A percentile compares a stretch with the other conserved stretches of the same genome.
These are phyloP conservation scores for Theretra japonica DNA, from an alignment of 2,888 invertebrate genomes.

Conservation along the genomic window DNA sequence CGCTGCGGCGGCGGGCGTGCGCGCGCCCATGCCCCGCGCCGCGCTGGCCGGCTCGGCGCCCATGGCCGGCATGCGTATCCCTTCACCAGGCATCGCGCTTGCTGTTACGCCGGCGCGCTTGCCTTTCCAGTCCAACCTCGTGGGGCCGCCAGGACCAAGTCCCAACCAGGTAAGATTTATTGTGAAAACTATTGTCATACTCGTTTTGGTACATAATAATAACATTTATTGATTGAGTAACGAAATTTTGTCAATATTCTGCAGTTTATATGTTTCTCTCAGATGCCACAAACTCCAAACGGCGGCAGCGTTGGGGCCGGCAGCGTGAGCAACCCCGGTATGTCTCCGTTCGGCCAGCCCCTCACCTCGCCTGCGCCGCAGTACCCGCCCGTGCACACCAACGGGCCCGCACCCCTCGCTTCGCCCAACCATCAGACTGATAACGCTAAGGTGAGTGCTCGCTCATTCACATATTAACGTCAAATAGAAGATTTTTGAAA, in stretches of 20 bases:
- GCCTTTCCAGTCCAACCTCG: conserved; percentile 86
- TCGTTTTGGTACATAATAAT: too few relatives aligned
- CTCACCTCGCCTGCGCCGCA: conserved; percentile 86
- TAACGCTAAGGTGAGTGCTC: conserved; percentile 69
- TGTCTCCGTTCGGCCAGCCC: conserved; percentile 89
- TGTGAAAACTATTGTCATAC: not conserved
- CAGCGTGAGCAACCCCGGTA: conserved; percentile 81
- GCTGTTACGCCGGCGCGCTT: conserved; percentile 72
- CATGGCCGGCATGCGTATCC: conserved; percentile 86
- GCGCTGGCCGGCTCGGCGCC: conserved; percentile 48
- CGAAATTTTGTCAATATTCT: not conserved
- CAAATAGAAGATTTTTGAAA: too few relatives aligned
- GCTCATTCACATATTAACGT: too few relatives aligned
- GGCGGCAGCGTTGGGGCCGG: conserved; percentile 76
- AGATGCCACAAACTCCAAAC: conserved; percentile 83
- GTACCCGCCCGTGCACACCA: conserved; percentile 84
- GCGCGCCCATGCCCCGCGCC: conserved; percentile 50
- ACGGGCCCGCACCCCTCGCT: conserved; percentile 84
- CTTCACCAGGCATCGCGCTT: conserved; percentile 87
- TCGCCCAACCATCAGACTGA: conserved; percentile 82
- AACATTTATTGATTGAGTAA: too few relatives aligned
- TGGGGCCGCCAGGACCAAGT: conserved; percentile 91
- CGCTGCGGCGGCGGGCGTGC: conserved; percentile 50
- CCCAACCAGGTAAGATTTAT: conserved; percentile 84
- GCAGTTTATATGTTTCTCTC: conserved; percentile 28